Evolutionary conservation across 2,797 vertebrate genomes (phyloP), one percentile per base, ranked within the genome.

Genomic region (Lepidocolaptes lacrymiger): DNA sequence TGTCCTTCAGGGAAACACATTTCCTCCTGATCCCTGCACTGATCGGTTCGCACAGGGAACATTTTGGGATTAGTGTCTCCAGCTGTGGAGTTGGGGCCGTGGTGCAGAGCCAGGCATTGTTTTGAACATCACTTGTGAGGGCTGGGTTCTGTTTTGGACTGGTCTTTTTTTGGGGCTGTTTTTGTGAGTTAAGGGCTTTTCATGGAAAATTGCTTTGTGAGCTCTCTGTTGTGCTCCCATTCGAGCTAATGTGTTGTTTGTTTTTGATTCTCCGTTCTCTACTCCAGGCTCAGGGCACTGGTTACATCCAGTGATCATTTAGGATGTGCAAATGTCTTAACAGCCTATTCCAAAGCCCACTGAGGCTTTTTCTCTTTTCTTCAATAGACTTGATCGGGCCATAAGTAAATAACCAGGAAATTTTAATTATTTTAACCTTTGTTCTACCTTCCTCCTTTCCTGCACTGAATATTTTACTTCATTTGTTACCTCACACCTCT

Each of bases 61-160:
- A 2, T 74, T 88, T 87, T 37, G 85, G 87, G 90, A 30, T 54
- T 9, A 16, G 27, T 79, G 85, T 46, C 83, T 84, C 51, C 91
- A 84, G 91, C 95, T 93, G 92, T 22, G 84, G 84, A 69, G 51
- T 15, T 86, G 39, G 79, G 93, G 74, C 28, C 9, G 3, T 10
- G 78, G 95, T 69, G 91, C 51, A 69, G 87, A 85, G 76, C 95
- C 95, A 96, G 37, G 89, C 89, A 92, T 95, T 96, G 95, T 96
- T 94, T 86, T 87, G 88, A 81, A 12, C 94, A 24, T 91, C 46
- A 7, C 88, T 94, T 41, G 55, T 89, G 90, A 90, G 83, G 83
- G 80, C 82, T 94, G 93, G 73, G 62, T 43, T 81, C 54, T 68
- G 54, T 36, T 89, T 88, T 91, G 88, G 89, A 46, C 83, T 62